A percentile compares a stretch with the other conserved stretches of the same genome.
phyloP scores from a whole-genome alignment of 2,113 vertebrate genomes.

The Pseudopodoces humilis region DNA sequence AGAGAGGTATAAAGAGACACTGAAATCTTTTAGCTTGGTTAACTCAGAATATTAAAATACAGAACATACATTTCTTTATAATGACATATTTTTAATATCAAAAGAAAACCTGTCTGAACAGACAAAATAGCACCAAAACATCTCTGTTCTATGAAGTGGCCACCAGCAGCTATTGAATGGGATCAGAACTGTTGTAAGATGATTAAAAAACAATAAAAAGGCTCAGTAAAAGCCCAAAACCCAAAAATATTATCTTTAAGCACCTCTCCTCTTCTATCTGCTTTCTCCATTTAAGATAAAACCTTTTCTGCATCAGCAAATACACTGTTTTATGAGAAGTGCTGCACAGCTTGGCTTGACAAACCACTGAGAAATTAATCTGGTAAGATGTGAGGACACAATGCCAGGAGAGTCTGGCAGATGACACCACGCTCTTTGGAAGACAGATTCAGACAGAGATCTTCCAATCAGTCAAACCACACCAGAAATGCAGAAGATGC shows the following conservation, averaged over 20 bases:
- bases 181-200: not conserved
- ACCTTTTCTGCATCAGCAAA: not conserved
- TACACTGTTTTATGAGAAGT: not conserved
- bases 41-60: not conserved
- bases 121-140: conserved; percentile 38
- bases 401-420: not conserved
- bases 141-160: not conserved
- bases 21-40: not conserved
- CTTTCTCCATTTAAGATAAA: not conserved
- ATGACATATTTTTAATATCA: not conserved
- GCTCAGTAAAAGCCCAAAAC: not conserved
- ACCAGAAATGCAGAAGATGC: not conserved
- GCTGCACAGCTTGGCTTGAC: not conserved
- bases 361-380: not conserved
- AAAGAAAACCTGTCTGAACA: not conserved
- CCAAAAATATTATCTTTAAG: not conserved
- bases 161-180: not conserved
- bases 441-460: not conserved
- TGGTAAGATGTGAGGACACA: not conserved
- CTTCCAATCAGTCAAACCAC: not conserved
- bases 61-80: not conserved
- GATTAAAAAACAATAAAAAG: not conserved
- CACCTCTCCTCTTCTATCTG: not conserved
- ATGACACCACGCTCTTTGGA: not conserved
- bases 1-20: not conserved